These are phyloP conservation scores for Sebastes trivittatus DNA, from an alignment of 2,797 vertebrate species.

Conservation along the genomic window DNA sequence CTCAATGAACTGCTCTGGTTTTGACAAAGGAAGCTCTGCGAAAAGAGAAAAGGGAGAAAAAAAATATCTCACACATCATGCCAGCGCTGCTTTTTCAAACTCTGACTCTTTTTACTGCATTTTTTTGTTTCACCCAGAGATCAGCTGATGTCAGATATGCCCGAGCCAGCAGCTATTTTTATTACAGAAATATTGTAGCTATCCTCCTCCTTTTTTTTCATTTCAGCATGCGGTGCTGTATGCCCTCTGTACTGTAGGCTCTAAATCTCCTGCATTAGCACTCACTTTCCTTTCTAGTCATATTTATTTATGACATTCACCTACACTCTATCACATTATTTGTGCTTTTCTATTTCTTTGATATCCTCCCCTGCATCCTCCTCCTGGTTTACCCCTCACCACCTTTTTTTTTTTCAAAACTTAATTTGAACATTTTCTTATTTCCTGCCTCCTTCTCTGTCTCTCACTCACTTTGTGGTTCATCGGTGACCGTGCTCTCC, in stretches of 20 bases:
- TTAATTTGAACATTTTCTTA: not conserved
- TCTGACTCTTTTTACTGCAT: constrained; percentile 29
- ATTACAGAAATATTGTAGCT: constrained; percentile 49
- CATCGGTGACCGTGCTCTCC: constrained; percentile 80
- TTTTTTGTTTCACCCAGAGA: constrained; percentile 46
- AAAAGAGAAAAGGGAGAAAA: constrained; percentile 30
- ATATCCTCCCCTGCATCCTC: constrained; percentile 54
- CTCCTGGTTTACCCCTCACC: constrained; percentile 21
- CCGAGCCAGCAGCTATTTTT: constrained; percentile 60
- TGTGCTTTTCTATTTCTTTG: constrained; percentile 44
- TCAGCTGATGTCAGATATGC: constrained; percentile 61
- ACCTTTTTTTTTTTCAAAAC: constrained; percentile 10
- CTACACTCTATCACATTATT: constrained; percentile 46
- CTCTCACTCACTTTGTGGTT: constrained; percentile 84
- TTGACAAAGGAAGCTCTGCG: constrained; percentile 81
- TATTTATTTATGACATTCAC: constrained; percentile 62
- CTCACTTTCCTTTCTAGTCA: constrained; percentile 25
- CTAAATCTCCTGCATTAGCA: constrained; percentile 47
- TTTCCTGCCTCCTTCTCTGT: not conserved
- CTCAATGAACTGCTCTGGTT: constrained; percentile 87
- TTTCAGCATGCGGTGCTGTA: constrained; percentile 22
- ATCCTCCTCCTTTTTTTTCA: constrained; percentile 36
- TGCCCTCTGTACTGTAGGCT: constrained; percentile 34
- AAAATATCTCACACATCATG: constrained; percentile 25
- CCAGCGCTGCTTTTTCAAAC: constrained; percentile 37